Evolutionary conservation across 2,888 invertebrate species (phyloP), one percentile per base, ranked within the genome.

Genomic region (Julus scanicus): DNA sequence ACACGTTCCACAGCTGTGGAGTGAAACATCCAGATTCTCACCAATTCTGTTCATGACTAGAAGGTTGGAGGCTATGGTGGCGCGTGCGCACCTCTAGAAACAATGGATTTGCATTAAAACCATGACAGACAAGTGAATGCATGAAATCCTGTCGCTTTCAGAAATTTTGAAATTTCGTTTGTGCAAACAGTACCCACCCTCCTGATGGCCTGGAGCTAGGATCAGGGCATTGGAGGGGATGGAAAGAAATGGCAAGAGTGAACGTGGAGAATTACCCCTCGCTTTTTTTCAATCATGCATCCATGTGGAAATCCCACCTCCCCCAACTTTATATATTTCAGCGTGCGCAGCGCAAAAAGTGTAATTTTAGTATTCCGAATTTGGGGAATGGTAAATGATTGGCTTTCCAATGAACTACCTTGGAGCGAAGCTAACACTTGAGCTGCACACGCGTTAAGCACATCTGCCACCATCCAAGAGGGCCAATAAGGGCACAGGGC

Each of bases 401-500:
- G 80, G 80, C 80, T 80, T 80, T 80, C 29, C 80, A 37, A 80
- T 80, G 80, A 80, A 80, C 80, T 80, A 37, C 80, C 80, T 80
- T 13, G 37, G 37, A 80, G 80, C 80, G 37, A 9, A 13, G 80
- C 80, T 80, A 11, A 9, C 80, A 80, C 80, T 80, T 11, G 37
- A 17, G 63, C 80, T 80, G 37, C 80, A 37, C 63, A 17, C 29
- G 80, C 80, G 80, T 80, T 80, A 80, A 80, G 80, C 80, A 80
- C 80, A 80, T 80, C 80, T 80, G 80, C 80, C 80, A 8, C 80
- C 80, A 80, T 80, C 80, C 2, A 9, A 80, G 80, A 80, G 80
- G 80, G 80, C 80, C 80, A 80, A 80, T 80, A 80, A 80, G 80
- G 80, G 80, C 80, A 80, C 80, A 20, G 80, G 80, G 80, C 80